Percentiles rank a stretch among this genome's conserved stretches.
phyloP scores from a whole-genome alignment of 2,888 invertebrate species.

The Saturnia japonica region DNA sequence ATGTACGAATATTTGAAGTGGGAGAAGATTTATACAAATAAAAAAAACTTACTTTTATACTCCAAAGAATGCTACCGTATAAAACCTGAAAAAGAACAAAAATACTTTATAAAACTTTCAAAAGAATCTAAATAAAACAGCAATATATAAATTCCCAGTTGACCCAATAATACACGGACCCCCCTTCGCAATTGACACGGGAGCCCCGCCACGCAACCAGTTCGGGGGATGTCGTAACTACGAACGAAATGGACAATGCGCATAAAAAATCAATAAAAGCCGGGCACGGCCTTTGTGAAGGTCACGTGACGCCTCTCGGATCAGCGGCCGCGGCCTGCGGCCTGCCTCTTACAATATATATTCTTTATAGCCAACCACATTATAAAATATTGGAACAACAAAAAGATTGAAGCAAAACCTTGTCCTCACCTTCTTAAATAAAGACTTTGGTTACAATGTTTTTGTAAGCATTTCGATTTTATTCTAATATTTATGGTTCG shows the following conservation, averaged over 20 bases:
- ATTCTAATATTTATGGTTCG: background rate
- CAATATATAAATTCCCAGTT: background rate
- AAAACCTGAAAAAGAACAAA: constrained; percentile 36
- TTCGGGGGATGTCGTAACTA: constrained; percentile 47
- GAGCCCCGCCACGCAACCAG: constrained; percentile 7
- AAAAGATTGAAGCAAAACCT: constrained; percentile 29
- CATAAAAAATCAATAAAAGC: constrained; percentile 80
- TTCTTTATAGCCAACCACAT: constrained; percentile 36
- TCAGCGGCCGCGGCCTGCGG: constrained; percentile 40
- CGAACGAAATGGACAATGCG: constrained; percentile 75
- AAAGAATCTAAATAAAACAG: background rate
- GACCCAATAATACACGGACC: background rate
- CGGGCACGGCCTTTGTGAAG: constrained; percentile 76
- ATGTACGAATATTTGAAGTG: background rate
- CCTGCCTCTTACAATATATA: too few relatives aligned
- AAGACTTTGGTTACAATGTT: background rate
- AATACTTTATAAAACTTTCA: background rate
- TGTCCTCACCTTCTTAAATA: background rate
- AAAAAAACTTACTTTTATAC: constrained; percentile 43
- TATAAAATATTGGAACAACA: constrained; percentile 38
- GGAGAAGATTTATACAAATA: background rate
- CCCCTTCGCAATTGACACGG: background rate
- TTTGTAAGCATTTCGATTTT: background rate
- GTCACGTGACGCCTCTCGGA: constrained; percentile 61
- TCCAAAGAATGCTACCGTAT: constrained; percentile 38